Evolutionary conservation across 2,888 invertebrate species (phyloP).

Genomic region (Andricus curvator): DNA sequence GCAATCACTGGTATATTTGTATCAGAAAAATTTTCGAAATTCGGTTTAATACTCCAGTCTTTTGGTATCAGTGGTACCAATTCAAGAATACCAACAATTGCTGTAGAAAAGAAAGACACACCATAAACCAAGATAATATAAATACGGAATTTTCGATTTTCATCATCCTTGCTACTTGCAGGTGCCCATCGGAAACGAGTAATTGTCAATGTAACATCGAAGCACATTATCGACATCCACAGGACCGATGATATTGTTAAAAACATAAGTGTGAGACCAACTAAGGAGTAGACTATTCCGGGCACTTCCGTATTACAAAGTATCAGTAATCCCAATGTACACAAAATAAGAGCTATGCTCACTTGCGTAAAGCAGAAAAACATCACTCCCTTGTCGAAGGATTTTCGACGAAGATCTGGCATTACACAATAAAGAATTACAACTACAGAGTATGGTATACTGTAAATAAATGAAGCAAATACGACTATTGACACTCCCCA

Average conservation of each 20-base stretch:
- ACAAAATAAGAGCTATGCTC: conserved; percentile 58
- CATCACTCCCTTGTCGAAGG: conserved; percentile 66
- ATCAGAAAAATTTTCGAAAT: conserved; percentile 61
- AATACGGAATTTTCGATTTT: conserved; percentile 62
- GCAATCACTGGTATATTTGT: conserved; percentile 59
- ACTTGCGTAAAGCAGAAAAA: conserved; percentile 63
- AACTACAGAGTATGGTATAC: conserved; percentile 64
- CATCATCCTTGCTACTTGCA: conserved; percentile 55
- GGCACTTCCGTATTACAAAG: conserved; percentile 62
- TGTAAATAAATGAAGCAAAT: conserved; percentile 68
- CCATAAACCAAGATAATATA: conserved; percentile 59
- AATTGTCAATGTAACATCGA: conserved; percentile 69
- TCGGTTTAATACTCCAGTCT: conserved; percentile 62
- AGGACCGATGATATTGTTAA: conserved; percentile 62
- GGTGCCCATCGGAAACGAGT: conserved; percentile 69
- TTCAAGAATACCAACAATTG: conserved; percentile 62
- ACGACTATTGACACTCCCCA: conserved; percentile 68
- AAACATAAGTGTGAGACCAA: conserved; percentile 65
- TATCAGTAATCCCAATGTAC: conserved; percentile 58
- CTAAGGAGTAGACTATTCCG: conserved; percentile 47
- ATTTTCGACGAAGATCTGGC: conserved; percentile 60
- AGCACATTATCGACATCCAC: conserved; percentile 71
- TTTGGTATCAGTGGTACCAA: conserved; percentile 62
- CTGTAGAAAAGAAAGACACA: conserved; percentile 56
- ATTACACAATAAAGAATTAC: conserved; percentile 60